Conservation (phyloP, 2,797 vertebrate species). For the Pterois miles region DNA sequence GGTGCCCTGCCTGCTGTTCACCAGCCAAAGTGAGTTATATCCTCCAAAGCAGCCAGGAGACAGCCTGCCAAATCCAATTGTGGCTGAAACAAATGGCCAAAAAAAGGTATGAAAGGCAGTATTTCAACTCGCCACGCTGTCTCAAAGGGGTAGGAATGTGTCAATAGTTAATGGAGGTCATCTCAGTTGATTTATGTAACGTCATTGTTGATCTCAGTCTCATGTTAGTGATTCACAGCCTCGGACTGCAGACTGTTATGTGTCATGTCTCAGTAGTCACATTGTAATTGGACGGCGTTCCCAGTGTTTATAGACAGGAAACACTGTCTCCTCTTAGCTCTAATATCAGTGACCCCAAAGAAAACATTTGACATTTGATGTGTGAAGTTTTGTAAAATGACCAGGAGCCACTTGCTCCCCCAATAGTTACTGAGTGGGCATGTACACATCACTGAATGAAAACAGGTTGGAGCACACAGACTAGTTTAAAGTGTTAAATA, state of each 20-base stretch:
- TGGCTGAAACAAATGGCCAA: not conserved
- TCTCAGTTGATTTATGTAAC: constrained; percentile 26
- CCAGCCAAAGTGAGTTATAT: constrained; percentile 23
- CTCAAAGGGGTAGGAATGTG: constrained; percentile 22
- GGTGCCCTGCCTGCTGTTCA: not conserved
- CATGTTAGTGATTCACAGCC: constrained; percentile 26
- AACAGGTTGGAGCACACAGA: not conserved
- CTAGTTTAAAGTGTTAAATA: not conserved
- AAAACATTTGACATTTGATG: constrained; percentile 1
- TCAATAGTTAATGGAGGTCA: constrained; percentile 22
- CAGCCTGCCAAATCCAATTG: constrained; percentile 11
- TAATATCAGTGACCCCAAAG: constrained; percentile 7
- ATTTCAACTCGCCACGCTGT: not conserved
- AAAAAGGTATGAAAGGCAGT: not conserved
- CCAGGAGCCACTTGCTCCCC: not conserved
- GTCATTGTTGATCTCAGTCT: constrained; percentile 5
- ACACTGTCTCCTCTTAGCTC: constrained; percentile 8
- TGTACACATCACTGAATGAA: not conserved
- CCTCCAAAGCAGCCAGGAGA: constrained; percentile 19
- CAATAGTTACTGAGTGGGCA: not conserved
- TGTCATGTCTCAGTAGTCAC: constrained; percentile 21
- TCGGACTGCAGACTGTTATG: not conserved
- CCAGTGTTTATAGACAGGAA: constrained; percentile 25
- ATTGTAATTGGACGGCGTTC: not conserved
- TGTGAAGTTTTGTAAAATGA: not conserved